Base-by-base conservation (phyloP, 2,113 vertebrate genomes). In the Melanotaenia duboulayi region DNA sequence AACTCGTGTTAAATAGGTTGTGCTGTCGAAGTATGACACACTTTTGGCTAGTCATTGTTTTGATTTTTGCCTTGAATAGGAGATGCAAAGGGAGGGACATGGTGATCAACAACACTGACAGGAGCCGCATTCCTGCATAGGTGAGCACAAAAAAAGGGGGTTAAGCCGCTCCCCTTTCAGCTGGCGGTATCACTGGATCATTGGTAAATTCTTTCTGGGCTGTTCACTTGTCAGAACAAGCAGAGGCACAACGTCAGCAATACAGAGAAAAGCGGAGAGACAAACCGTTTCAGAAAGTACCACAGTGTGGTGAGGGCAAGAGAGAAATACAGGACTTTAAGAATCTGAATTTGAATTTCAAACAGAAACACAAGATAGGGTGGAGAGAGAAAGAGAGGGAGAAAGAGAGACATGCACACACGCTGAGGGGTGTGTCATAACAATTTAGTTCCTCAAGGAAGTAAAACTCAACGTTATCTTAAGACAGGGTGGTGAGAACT, bases 391-490 rank as follows among this genome's bases (percentile, higher is more conserved):
- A 65, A 78, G 68, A 90, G 65, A 83, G 63, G 64, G 51, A 74
- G 59, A 71, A 40, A 78, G 46, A 78, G 55, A 69, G 24, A 81
- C 28, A 83, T 23, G 64, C 62, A 76, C 56, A 74, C 54, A 82
- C 52, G 58, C 81, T 83, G 75, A 92, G 92, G 93, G 93, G 94
- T 93, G 94, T 94, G 93, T 91, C 92, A 91, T 86, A 85, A 84
- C 92, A 91, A 90, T 92, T 93, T 91, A 94, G 92, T 94, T 95
- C 94, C 93, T 95, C 91, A 89, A 95, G 94, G 94, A 95, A 95
- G 93, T 95, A 58, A 83, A 87, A 89, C 84, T 90, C 84, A 90
- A 75, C 90, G 90, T 84, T 90, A 92, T 92, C 91, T 93, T 90
- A 89, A 92, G 88, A 91, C 81, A 85, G 82, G 74, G 76, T 71